Evolutionary conservation across 2,113 vertebrate species (phyloP), one percentile per base, ranked within the genome.

Genomic region (Gnathonemus echidnorhynchus): DNA sequence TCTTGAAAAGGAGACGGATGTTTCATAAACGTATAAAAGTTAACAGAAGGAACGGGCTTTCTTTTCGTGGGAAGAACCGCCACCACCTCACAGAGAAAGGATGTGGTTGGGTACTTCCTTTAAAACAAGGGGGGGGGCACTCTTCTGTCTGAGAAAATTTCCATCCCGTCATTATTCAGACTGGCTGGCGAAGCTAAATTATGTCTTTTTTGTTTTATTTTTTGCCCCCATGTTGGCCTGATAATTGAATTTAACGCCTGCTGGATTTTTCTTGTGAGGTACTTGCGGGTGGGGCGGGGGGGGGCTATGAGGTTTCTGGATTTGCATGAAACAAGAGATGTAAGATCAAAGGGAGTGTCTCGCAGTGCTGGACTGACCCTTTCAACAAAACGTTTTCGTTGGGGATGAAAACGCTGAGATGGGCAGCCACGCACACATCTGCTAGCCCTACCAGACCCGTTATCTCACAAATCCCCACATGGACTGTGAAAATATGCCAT

Each of bases 241-340:
- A 86, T 91, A 93, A 90, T 88, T 88, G 45, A 90, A 91, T 91
- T 90, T 87, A 58, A 84, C 49, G 77, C 88, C 5, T 39, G 35
- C 11, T 35, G 31, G 70, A 77, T 39, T 77, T 77, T 15, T 24
- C 13, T 31, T 77, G 11, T 74, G 31, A 35, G 27, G 31, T 39
- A 17, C 4, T 74, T 17, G 66, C 3, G 13, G 9, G 8, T 5
- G 8, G 24, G 24, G 70, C 31, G 3, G 5, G 2, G 58, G 19
- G 21, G 24, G 2, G 8, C 3, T 19, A 50, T 35, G 46, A 53
- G 27, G 31, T 56, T 42, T 39, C 24, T 50, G 27, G 7, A 35
- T 24, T 39, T 21, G 27, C 86, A 35, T 87, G 10, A 46, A 86
- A 86, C 24, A 50, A 86, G 84, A 27, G 24, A 13, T 49, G 45